Evolutionary conservation across 2,888 invertebrate genomes (phyloP).

Genomic region (Bugulina stolonifera): DNA sequence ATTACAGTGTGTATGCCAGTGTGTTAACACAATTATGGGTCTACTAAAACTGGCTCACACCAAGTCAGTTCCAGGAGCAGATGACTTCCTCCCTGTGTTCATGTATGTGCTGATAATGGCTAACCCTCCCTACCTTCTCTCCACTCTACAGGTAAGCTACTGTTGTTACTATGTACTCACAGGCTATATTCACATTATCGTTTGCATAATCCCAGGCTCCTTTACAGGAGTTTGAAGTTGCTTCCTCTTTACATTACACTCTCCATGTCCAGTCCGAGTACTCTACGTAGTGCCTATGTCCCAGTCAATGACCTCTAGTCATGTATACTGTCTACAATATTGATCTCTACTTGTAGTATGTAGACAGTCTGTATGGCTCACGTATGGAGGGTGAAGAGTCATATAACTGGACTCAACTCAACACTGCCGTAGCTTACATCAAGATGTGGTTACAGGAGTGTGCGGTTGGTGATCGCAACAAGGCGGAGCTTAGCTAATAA

Average conservation of each 20-base stretch:
- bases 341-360: conserved; percentile 64
- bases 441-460: conserved; percentile 59
- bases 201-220: too few relatives aligned
- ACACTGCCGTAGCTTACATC: conserved; percentile 91
- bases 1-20: conserved; percentile 69
- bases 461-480: not conserved
- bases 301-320: too few relatives aligned
- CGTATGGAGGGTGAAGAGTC: conserved; percentile 81
- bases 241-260: too few relatives aligned
- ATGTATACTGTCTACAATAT: conserved; percentile 32
- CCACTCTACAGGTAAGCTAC: conserved; percentile 63
- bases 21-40: conserved; percentile 89
- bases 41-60: conserved; percentile 71
- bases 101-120: conserved; percentile 95
- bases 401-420: conserved; percentile 98
- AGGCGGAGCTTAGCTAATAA: not conserved
- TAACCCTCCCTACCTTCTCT: conserved; percentile 86
- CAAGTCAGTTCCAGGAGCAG: conserved; percentile 73
- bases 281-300: too few relatives aligned
- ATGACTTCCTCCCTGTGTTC: conserved; percentile 92
- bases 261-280: too few relatives aligned
- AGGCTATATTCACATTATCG: too few relatives aligned
- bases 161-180: too few relatives aligned
- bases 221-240: too few relatives aligned
- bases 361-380: conserved; percentile 81